phyloP scores from a whole-genome alignment of 1,140 invertebrate species.

The Nilaparvata lugens region DNA sequence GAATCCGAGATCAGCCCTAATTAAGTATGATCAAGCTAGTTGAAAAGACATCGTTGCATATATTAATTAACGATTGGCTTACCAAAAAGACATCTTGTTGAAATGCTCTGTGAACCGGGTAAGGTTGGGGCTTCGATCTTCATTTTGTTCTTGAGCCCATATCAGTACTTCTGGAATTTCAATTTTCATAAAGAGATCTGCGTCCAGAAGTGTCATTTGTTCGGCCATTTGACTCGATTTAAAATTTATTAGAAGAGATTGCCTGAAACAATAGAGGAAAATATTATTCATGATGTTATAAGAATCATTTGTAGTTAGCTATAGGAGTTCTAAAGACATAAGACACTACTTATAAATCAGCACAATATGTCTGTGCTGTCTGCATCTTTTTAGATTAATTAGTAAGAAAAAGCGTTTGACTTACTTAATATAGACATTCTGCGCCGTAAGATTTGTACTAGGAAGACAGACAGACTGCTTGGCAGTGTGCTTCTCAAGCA shows the following conservation, averaged over 20 bases:
- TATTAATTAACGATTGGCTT: too few species aligned
- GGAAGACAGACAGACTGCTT: conserved; percentile 30
- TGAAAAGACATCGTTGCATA: too few species aligned
- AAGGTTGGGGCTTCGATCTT: conserved; percentile 92
- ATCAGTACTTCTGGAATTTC: conserved; percentile 94
- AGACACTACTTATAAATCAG: background rate
- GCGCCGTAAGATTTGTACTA: conserved; percentile 24
- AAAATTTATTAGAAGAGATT: conserved; percentile 75
- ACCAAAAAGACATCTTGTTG: conserved; percentile 99
- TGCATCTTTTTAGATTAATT: too few species aligned
- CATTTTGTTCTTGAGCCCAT: conserved; percentile 95
- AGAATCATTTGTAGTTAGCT: background rate
- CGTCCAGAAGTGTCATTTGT: conserved; percentile 96
- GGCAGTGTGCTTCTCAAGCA: conserved; percentile 77
- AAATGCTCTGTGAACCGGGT: conserved; percentile 98
- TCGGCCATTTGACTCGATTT: conserved; percentile 89
- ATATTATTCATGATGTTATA: background rate
- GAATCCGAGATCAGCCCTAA: too few species aligned
- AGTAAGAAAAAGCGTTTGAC: too few species aligned
- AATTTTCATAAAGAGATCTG: conserved; percentile 91
- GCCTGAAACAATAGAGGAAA: conserved; percentile 37
- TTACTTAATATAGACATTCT: conserved; percentile 32
- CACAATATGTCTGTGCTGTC: too few species aligned
- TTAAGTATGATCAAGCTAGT: too few species aligned
- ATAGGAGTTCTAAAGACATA: background rate